Evolutionary conservation across 1,140 invertebrate genomes (phyloP), one percentile per base, ranked within the genome.

Genomic region (Limonius californicus): DNA sequence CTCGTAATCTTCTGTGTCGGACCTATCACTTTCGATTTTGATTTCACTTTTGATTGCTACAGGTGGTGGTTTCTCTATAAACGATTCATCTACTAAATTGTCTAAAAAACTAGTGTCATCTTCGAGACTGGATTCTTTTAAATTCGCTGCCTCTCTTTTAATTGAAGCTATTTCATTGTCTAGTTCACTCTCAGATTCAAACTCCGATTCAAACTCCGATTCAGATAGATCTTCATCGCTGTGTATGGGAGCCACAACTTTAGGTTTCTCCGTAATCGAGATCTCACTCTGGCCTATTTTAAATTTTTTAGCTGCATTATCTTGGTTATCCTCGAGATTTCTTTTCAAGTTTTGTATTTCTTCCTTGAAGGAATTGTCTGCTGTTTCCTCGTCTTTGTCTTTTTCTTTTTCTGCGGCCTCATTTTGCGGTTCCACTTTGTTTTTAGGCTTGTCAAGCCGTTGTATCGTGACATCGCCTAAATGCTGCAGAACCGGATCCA

Each of bases 381-480:
- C 18, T 8, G 0, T 11, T 12, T 35, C 63, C 21, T 59, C 65
- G 8, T 70, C 63, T 62, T 69, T 66, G 16, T 19, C 35, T 43
- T 59, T 65, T 32, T 71, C 65, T 21, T 57, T 45, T 45, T 62
- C 55, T 20, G 20, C 35, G 18, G 69, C 63, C 59, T 68, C 18
- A 32, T 45, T 59, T 64, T 67, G 70, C 23, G 66, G 54, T 58
- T 66, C 67, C 57, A 66, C 56, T 55, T 70, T 70, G 20, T 70
- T 68, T 61, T 70, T 74, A 7, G 72, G 68, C 67, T 74, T 76
- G 54, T 76, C 73, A 20, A 76, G 68, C 21, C 72, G 66, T 63
- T 76, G 73, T 60, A 76, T 74, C 43, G 72, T 74, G 58, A 74
- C 72, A 75, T 76, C 73, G 60, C 73, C 74, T 35, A 75, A 64